Percentiles rank a stretch among this genome's conserved stretches.
These are phyloP conservation scores for Eupithecia centaureata DNA, from an alignment of 2,888 invertebrate species.

Conservation along the genomic window DNA sequence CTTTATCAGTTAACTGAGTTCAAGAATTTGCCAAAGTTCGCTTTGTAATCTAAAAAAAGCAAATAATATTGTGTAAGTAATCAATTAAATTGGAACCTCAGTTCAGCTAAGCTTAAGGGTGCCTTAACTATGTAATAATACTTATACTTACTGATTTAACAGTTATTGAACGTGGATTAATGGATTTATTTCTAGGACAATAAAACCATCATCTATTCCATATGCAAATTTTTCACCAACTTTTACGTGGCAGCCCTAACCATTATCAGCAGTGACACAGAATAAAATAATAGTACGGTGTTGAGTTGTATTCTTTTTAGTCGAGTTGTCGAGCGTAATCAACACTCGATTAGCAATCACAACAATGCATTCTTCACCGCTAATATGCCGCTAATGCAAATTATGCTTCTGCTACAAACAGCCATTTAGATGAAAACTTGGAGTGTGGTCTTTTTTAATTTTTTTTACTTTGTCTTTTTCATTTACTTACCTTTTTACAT, in stretches of 20 bases:
- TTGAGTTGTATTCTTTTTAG: conserved; percentile 41
- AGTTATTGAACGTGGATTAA: no score
- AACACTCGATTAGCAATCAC: conserved; percentile 47
- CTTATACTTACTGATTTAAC: no score
- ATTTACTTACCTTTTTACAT: neutral
- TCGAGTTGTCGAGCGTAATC: conserved; percentile 45
- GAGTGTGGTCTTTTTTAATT: neutral
- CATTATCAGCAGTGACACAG: conserved; percentile 26
- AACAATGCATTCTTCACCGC: conserved; percentile 45
- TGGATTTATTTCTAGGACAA: no score
- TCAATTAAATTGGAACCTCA: no score
- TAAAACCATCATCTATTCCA: no score
- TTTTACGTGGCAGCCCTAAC: conserved; percentile 30
- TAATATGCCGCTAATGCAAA: conserved; percentile 32
- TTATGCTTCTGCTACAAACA: neutral
- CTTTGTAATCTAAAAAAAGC: neutral
- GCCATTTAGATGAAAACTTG: neutral
- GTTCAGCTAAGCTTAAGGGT: neutral
- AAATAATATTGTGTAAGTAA: no score
- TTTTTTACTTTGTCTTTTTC: no score
- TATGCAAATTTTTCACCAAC: neutral
- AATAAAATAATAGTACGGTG: no score
- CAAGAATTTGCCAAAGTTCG: neutral
- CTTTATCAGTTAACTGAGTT: neutral
- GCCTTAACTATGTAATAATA: no score